phyloP scores from a whole-genome alignment of 2,113 vertebrate species.

The Proterorhinus semilunaris region DNA sequence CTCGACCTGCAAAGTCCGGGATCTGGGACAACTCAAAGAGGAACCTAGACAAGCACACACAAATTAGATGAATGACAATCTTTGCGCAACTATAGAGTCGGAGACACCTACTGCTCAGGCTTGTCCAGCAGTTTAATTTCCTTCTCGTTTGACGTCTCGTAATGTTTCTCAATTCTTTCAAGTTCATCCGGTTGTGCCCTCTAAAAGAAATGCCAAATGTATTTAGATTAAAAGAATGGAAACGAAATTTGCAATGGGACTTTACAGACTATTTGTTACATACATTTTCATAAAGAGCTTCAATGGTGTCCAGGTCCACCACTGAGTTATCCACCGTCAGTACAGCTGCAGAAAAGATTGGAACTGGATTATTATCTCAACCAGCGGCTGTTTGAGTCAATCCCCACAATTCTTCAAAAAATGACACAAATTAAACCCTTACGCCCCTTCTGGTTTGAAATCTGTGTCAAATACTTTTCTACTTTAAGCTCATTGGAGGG shows the following conservation, averaged over 20 bases:
- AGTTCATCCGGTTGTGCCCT: conserved; percentile 92
- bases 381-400: neutral
- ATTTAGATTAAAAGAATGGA: neutral
- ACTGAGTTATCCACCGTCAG: conserved; percentile 88
- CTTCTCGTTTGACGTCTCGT: conserved; percentile 85
- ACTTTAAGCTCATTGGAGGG: too few relatives aligned
- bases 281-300: conserved; percentile 95
- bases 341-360: conserved; percentile 75
- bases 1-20: conserved; percentile 88
- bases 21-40: conserved; percentile 94
- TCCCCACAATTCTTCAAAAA: too few relatives aligned
- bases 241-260: neutral
- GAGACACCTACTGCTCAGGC: conserved; percentile 85
- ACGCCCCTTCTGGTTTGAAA: too few relatives aligned
- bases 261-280: conserved; percentile 48
- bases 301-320: conserved; percentile 93
- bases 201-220: conserved; percentile 63
- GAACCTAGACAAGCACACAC: conserved; percentile 78
- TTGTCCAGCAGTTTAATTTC: conserved; percentile 92
- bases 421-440: too few relatives aligned
- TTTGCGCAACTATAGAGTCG: neutral
- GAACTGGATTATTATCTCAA: neutral
- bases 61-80: neutral
- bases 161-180: conserved; percentile 87
- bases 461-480: too few relatives aligned